Evolutionary conservation across 2,888 invertebrate species (phyloP), one percentile per base, ranked within the genome.

Genomic region (Sabellastarte sp.): DNA sequence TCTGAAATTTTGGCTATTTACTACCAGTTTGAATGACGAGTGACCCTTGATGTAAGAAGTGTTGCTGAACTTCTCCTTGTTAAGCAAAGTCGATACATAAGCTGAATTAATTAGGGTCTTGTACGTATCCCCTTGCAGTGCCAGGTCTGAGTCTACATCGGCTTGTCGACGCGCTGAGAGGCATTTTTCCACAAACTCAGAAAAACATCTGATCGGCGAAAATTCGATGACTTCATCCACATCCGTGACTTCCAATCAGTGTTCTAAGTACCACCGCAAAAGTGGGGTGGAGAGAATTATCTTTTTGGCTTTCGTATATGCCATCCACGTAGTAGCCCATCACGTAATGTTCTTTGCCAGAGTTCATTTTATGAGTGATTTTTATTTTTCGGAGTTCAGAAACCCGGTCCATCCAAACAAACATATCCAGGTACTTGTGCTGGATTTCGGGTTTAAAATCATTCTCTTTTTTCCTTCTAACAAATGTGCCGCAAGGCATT

Each of bases 1-100:
- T 4, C 10, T 26, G 31, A 57, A 57, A 10, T 10, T 5, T 10
- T 24, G 57, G 31, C 5, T 10, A 10, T 57, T 57, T 4, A 30
- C n/a, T n/a, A n/a, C 31, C 29, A 57, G 28, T 30, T 26, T 29
- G 4, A 26, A 5, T 24, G 4, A 10, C 5, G 4, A 4, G 10
- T 26, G 10, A 10, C 57, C 57, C 31, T 30, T 24, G 29, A 57
- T 10, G 24, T 57, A 57, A 3, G 10, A 5, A 10, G 15, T 10
- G 5, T 57, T 10, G 20, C 31, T 4, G 31, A n/a, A 26, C 24
- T 31, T 26, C 10, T 5, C 5, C 15, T 29, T 30, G 10, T 73
- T 67, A 66, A 69, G 69, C 32, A 74, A 65, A 26, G 67, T 61
- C 3, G 65, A 65, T 2, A 72, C 70, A 26, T 71, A 74, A 0